Evolutionary conservation across 2,113 vertebrate species (phyloP).

Genomic region (Ceyx margarethae): DNA sequence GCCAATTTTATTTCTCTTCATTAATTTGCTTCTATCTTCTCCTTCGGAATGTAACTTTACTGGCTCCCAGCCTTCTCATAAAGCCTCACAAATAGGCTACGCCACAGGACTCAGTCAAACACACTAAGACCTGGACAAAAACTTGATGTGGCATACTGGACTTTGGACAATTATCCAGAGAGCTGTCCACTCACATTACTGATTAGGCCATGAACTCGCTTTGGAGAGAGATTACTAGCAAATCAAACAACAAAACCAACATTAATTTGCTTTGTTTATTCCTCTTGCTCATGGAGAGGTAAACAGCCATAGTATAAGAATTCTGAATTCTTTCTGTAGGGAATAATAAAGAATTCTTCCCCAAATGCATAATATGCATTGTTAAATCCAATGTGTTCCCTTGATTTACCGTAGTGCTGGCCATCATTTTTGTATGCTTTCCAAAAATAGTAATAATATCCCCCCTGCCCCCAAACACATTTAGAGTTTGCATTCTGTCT

Average conservation of each 20-base stretch:
- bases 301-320: background rate
- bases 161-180: background rate
- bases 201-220: background rate
- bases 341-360: background rate
- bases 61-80: background rate
- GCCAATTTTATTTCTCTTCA: background rate
- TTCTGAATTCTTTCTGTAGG: background rate
- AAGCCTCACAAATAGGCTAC: background rate
- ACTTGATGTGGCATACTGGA: background rate
- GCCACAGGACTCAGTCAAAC: background rate
- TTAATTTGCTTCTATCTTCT: background rate
- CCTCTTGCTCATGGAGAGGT: background rate
- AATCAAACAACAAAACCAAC: background rate
- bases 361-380: background rate
- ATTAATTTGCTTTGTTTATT: background rate
- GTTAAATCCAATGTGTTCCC: background rate
- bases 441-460: background rate
- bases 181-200: background rate
- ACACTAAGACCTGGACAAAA: background rate
- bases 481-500: background rate
- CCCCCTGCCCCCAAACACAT: background rate
- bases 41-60: background rate
- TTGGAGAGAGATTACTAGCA: background rate
- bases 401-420: background rate
- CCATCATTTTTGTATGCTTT: background rate